Base-by-base conservation (phyloP, 2,888 invertebrate genomes). In the Quadroppia sp. region DNA sequence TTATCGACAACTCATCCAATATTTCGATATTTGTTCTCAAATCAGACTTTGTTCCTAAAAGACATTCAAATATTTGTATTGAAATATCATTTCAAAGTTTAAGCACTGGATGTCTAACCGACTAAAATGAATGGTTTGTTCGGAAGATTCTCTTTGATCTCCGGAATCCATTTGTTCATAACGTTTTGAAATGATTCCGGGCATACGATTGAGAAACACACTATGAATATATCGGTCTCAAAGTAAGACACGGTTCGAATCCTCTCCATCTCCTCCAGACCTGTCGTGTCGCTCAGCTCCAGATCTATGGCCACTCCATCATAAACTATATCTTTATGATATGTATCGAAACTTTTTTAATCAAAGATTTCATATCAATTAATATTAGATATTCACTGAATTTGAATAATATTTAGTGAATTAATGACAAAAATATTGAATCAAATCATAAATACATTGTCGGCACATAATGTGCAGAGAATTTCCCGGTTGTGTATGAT, bases 401-500 rank as follows among this genome's bases (percentile, higher is more conserved):
- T n/a, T n/a, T n/a, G n/a, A n/a, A n/a, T n/a, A n/a, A n/a, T n/a
- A n/a, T n/a, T n/a, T n/a, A n/a, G n/a, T n/a, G n/a, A n/a, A n/a
- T n/a, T n/a, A n/a, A n/a, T n/a, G n/a, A n/a, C n/a, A n/a, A n/a
- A 48, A 48, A 48, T n/a, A 48, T 11, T n/a, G 15, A 48, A 48
- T n/a, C 7, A n/a, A 48, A 11, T n/a, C n/a, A n/a, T n/a, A 15
- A 6, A 9, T 42, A 67, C 67, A 67, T 42, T 23, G 67, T 67
- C 7, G 67, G 67, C 1, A 67, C 67, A 23, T 67, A 67, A 42
- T 67, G 67, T 40, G 36, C 15, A 23, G 17, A 42, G 17, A 67
- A 67, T 9, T 40, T 1, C 4, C 67, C 67, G 13, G 67, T 67
- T 7, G 67, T 67, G 32, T 67, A 84, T 76, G 83, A 82, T 77